These are phyloP conservation scores for Volucella zonaria DNA, from an alignment of 2,888 invertebrate species.

Conservation along the genomic window DNA sequence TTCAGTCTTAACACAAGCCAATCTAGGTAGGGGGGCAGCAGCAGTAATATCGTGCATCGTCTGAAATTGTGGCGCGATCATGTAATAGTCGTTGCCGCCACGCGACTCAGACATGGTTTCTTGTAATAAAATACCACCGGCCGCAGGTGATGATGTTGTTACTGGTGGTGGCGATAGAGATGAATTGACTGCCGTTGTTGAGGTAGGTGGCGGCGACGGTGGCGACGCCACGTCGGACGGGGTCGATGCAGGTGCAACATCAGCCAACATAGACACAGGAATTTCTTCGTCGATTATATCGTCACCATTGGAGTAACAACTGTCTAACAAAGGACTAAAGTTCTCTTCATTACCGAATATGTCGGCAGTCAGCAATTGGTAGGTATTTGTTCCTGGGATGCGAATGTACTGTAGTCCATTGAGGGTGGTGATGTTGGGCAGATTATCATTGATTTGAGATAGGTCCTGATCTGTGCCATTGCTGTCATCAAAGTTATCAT, in stretches of 20 bases:
- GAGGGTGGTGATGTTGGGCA: conserved; percentile 83
- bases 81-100: conserved; percentile 60
- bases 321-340: conserved; percentile 83
- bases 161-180: conserved; percentile 47
- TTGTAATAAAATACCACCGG: conserved; percentile 80
- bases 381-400: conserved; percentile 85
- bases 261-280: conserved; percentile 83
- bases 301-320: conserved; percentile 77
- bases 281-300: conserved; percentile 81
- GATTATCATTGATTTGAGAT: conserved; percentile 75
- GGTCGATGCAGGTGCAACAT: conserved; percentile 75
- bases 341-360: conserved; percentile 87
- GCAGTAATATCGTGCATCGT: conserved; percentile 28
- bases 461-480: conserved; percentile 48
- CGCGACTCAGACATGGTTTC: conserved; percentile 57
- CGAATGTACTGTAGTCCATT: conserved; percentile 85
- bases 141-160: conserved; percentile 79
- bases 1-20: conserved; percentile 66
- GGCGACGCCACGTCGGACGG: conserved; percentile 68
- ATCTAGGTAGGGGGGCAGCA: conserved; percentile 46
- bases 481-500: conserved; percentile 77
- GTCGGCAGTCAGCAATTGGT: conserved; percentile 85
- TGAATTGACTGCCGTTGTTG: conserved; percentile 69
- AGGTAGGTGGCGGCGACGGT: conserved; percentile 57
- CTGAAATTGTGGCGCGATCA: conserved; percentile 64